Percentiles rank a stretch among this genome's conserved stretches.
Evolutionary conservation across 2,888 invertebrate species (phyloP).

Genomic region (Antheraea assamensis): DNA sequence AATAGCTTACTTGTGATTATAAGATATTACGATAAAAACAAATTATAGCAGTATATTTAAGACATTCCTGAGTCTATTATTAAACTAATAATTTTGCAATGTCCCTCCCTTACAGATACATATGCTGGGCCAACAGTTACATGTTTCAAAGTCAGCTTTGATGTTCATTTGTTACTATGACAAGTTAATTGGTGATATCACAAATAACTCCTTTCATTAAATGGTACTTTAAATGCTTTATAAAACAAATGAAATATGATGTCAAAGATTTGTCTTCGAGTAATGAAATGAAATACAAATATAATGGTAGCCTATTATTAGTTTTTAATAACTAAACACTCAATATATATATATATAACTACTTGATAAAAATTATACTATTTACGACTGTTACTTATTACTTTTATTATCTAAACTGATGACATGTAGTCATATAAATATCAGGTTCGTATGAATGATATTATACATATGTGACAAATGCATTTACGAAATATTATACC

Average conservation of each 20-base stretch:
- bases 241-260: not conserved
- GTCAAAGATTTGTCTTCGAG: not conserved
- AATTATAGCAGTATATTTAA: not conserved
- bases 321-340: no score
- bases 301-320: not conserved
- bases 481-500: not conserved
- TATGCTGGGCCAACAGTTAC: conserved; percentile 8
- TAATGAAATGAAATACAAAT: not conserved
- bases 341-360: no score
- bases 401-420: no score
- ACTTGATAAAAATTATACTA: no score
- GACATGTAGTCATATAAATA: no score
- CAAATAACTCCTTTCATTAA: not conserved
- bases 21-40: not conserved
- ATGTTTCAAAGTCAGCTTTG: conserved; percentile 13
- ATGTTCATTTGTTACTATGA: not conserved
- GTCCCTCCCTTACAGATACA: not conserved
- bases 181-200: conserved; percentile 2
- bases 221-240: not conserved
- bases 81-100: conserved; percentile 9
- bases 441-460: no score
- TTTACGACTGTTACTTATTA: no score
- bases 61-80: conserved; percentile 15
- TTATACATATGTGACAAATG: no score
- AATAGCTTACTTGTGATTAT: not conserved